Conservation (phyloP, 2,888 invertebrate genomes). For the Orchestes rusci region DNA sequence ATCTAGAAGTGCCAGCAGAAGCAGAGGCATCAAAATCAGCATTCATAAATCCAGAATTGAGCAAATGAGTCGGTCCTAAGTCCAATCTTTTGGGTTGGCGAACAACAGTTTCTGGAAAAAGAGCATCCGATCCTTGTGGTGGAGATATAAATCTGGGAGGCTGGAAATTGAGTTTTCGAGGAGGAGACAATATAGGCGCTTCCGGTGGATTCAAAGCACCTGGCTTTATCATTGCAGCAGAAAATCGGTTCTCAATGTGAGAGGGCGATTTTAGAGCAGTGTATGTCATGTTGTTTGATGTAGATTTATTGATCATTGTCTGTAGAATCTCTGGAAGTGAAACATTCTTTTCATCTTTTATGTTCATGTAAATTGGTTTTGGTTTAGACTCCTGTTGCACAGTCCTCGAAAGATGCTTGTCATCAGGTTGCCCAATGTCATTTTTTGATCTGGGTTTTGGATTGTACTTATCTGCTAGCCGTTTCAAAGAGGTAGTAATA, state of each 20-base stretch:
- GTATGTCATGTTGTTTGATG: neutral
- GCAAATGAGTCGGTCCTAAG: neutral
- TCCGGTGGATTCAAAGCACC: conserved; percentile 7
- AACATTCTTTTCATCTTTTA: conserved; percentile 4
- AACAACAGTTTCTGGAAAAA: neutral
- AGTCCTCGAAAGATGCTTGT: conserved; percentile 33
- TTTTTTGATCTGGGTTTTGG: conserved; percentile 39
- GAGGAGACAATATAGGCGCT: conserved; percentile 11
- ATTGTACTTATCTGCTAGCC: conserved; percentile 46
- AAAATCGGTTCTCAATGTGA: neutral
- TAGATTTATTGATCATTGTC: conserved; percentile 15
- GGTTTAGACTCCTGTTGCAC: conserved; percentile 17
- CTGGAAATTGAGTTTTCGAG: conserved; percentile 7
- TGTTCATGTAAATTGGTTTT: neutral
- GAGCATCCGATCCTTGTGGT: conserved; percentile 4
- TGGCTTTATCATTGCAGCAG: conserved; percentile 4
- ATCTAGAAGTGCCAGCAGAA: too few species aligned
- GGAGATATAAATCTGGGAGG: conserved; percentile 13
- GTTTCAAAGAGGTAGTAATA: conserved; percentile 19
- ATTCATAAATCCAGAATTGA: conserved; percentile 6
- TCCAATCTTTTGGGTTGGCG: neutral
- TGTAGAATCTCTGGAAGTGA: conserved; percentile 20
- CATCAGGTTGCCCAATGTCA: conserved; percentile 9
- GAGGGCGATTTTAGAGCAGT: neutral
- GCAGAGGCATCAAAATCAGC: conserved; percentile 1